A percentile compares a stretch with the other conserved stretches of the same genome.
Evolutionary conservation across 2,113 vertebrate genomes (phyloP).

Genomic region (Triplophysa tibetana): DNA sequence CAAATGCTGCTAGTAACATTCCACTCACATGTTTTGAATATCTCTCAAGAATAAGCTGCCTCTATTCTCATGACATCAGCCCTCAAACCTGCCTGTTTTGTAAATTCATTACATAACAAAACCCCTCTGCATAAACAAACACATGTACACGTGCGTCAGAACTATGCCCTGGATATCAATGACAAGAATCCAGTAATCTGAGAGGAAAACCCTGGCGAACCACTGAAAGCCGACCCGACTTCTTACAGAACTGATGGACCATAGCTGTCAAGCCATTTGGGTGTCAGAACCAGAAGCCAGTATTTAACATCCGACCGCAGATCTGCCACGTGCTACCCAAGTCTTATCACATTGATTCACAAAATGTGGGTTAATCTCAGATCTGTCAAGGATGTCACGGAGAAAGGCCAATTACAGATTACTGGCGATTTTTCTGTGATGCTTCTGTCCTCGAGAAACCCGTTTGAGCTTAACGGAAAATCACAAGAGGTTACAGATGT

Average conservation of each 20-base stretch:
- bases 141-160: conserved; percentile 37
- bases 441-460: background rate
- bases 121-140: conserved; percentile 36
- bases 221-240: conserved; percentile 51
- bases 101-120: conserved; percentile 64
- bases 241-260: conserved; percentile 27
- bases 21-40: background rate
- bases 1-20: conserved; percentile 6
- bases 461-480: conserved; percentile 46
- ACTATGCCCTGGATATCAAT: conserved; percentile 50
- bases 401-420: conserved; percentile 13
- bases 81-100: conserved; percentile 57
- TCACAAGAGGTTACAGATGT: conserved; percentile 31
- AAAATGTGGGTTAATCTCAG: background rate
- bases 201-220: conserved; percentile 53
- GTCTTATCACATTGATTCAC: background rate
- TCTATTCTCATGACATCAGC: conserved; percentile 49
- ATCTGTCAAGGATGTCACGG: background rate
- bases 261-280: conserved; percentile 19
- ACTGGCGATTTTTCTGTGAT: conserved; percentile 5
- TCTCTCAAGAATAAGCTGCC: background rate
- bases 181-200: conserved; percentile 54
- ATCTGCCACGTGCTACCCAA: background rate
- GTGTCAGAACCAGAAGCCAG: background rate
- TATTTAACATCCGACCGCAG: conserved; percentile 16